Evolutionary conservation across 2,113 vertebrate genomes (phyloP).

Genomic region (Phrynocephalus versicolor): DNA sequence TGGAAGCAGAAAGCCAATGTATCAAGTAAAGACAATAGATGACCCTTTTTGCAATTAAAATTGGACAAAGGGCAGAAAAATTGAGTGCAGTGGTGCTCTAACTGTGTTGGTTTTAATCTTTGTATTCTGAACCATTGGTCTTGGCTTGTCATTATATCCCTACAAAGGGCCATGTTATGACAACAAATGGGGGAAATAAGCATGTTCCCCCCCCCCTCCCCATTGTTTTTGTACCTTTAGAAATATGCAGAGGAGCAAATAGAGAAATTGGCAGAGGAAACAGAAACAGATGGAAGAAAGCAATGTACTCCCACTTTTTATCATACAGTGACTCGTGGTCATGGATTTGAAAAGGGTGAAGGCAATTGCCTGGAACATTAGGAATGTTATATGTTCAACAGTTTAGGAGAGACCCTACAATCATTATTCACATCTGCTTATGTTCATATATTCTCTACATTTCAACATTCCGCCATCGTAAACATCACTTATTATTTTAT

Average conservation of each 20-base stretch:
- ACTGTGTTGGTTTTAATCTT: too few relatives aligned
- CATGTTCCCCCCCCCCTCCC: not conserved
- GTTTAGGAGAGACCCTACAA: not conserved
- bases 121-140: not conserved
- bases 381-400: not conserved
- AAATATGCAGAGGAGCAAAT: not conserved
- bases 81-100: too few relatives aligned
- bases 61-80: too few relatives aligned
- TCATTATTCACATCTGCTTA: slow-evolving; percentile 14
- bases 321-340: not conserved
- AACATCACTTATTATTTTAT: not conserved
- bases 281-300: not conserved
- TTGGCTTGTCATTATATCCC: not conserved
- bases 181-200: not conserved
- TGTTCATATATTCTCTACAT: not conserved
- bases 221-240: not conserved
- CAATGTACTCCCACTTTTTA: not conserved
- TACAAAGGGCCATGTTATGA: not conserved
- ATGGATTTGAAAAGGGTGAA: not conserved
- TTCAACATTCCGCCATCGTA: not conserved
- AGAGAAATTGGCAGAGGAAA: not conserved
- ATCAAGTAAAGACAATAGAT: not conserved
- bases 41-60: not conserved
- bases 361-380: slow-evolving; percentile 1
- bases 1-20: not conserved